Conservation (phyloP, 1,140 invertebrate genomes). For the Eueides isabella region DNA sequence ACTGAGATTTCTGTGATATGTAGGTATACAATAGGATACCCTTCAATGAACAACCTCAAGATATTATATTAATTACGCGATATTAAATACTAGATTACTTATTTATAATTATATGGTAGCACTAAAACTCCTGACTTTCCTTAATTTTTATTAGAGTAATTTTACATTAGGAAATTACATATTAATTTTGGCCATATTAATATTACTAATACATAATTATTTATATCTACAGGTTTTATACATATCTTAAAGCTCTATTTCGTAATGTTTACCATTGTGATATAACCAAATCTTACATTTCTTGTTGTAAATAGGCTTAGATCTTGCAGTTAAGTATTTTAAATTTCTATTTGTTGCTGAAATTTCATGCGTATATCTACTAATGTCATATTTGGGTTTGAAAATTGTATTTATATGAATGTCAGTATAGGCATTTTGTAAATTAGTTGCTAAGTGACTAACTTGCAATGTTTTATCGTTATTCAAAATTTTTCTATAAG, state of each 20-base stretch:
- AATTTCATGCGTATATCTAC: neutral
- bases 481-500: neutral
- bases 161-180: neutral
- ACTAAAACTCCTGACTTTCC: neutral
- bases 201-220: neutral
- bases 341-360: neutral
- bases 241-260: conserved; percentile 40
- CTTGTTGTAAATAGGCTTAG: conserved; percentile 8
- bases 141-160: neutral
- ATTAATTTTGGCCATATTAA: neutral
- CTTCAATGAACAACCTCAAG: neutral
- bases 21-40: neutral
- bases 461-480: neutral
- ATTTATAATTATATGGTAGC: neutral
- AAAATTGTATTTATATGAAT: neutral
- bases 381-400: neutral
- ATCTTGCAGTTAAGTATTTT: neutral
- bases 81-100: neutral
- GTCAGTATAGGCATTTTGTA: no score
- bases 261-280: conserved; percentile 65
- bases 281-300: conserved; percentile 65
- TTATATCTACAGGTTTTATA: neutral
- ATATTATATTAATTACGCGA: neutral
- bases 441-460: neutral
- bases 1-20: conserved; percentile 4